Conservation (phyloP, 1,140 invertebrate genomes). For the Papilio machaon region DNA sequence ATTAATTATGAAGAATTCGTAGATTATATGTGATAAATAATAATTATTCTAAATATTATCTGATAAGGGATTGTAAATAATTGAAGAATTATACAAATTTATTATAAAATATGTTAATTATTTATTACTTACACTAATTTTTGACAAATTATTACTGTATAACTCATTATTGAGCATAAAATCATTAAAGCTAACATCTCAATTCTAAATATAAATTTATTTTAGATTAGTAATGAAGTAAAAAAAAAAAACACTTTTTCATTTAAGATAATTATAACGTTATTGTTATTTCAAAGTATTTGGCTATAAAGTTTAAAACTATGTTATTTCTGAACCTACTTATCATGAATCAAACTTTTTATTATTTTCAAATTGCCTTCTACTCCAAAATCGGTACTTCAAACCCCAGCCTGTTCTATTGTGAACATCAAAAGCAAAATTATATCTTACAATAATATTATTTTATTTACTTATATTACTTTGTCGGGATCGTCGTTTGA, state of each 20-base stretch:
- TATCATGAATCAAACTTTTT: too few relatives aligned
- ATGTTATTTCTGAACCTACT: too few relatives aligned
- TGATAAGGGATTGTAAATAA: not conserved
- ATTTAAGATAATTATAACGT: too few relatives aligned
- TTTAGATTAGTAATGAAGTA: not conserved
- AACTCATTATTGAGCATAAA: not conserved
- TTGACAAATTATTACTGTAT: not conserved
- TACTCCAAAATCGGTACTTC: too few relatives aligned
- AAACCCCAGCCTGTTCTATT: too few relatives aligned
- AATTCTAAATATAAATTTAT: not conserved
- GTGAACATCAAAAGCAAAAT: too few relatives aligned
- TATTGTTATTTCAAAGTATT: too few relatives aligned
- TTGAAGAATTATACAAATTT: not conserved
- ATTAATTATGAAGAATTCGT: conserved; percentile 13
- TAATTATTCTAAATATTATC: not conserved
- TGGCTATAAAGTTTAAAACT: too few relatives aligned
- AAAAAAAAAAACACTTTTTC: not conserved
- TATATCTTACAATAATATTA: too few relatives aligned
- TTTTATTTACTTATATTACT: too few relatives aligned
- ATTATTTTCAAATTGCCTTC: too few relatives aligned
- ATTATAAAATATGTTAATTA: not conserved
- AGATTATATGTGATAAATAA: not conserved
- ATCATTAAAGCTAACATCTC: not conserved
- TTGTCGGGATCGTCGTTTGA: too few relatives aligned
- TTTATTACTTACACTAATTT: not conserved